Base-by-base conservation (phyloP, 2,113 vertebrate species). In the Sinocyclocheilus anophthalmus region DNA sequence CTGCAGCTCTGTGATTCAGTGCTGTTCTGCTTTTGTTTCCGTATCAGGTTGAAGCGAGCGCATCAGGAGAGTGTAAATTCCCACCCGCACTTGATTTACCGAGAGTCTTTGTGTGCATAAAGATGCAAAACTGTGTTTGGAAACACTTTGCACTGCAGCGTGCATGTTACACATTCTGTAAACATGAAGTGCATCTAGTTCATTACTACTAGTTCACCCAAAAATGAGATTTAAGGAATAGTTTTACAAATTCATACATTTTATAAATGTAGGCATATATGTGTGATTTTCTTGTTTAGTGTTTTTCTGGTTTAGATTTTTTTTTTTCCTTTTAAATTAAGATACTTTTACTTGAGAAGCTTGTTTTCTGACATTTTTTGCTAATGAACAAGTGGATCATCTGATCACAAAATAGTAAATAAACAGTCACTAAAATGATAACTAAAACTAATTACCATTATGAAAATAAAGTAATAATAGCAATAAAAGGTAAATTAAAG, bases 11-110 rank as follows among this genome's bases (percentile, higher is more conserved):
- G 12, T 5, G 24, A 10, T 8, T 45, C 20, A 30, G 7, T 12
- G 87, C 90, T 95, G 92, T 95, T 96, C 93, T 95, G 95, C 95
- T 63, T 20, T 76, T 9, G 22, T 45, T 11, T 26, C 59, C 59
- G 45, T 3, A 11, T 48, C 12, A 81, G 79, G 59, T 48, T 45
- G 37, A 81, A 45, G 42, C 16, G 57, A 24, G 13, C 22, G 13
- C 42, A 76, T 3, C 72, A 24, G 72, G 3, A 63, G 3, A 45
- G 78, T n/a, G 22, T 24, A 5, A 42, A 45, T 24, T 63, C 57
- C 2, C 33, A 80, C 57, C 0, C 3, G 26, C 37, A 42, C 57
- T 63, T 42, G 77, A 8, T 12, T 10, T 24, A 45, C 20, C 57
- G 24, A 61, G 13, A 9, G 22, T 45, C n/a, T 42, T 81, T 81